phyloP scores from a whole-genome alignment of 2,113 vertebrate genomes.

The Mesembrinibis cayennensis region DNA sequence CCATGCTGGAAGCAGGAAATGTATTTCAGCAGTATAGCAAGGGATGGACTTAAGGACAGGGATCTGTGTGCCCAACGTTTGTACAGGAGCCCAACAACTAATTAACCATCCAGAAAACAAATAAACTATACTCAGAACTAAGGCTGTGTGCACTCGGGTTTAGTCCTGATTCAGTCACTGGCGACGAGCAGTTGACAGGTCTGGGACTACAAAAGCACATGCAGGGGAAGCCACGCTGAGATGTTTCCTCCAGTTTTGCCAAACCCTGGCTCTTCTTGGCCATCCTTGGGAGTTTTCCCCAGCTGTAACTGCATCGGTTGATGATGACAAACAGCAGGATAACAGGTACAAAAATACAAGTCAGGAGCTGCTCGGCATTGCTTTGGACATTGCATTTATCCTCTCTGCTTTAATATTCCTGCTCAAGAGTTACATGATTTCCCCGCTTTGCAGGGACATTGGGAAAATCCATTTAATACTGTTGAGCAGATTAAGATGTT shows the following conservation, averaged over 20 bases:
- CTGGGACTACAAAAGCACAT: not conserved
- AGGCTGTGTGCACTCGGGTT: accelerated
- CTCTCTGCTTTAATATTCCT: not conserved
- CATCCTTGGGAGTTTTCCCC: not conserved
- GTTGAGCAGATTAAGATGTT: slow-evolving; percentile 33
- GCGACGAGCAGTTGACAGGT: not conserved
- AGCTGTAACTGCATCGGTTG: not conserved
- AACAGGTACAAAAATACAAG: not conserved
- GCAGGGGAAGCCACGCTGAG: not conserved
- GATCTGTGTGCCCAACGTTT: not conserved
- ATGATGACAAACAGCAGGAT: not conserved
- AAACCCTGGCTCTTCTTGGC: not conserved
- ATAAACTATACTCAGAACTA: not conserved
- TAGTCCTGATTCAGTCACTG: not conserved
- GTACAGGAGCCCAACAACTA: not conserved
- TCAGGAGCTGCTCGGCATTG: not conserved
- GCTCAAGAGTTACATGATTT: slow-evolving; percentile 3
- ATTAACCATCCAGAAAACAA: not conserved
- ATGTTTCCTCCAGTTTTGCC: not conserved
- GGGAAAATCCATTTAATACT: slow-evolving; percentile 28
- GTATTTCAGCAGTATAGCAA: not conserved
- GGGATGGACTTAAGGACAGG: not conserved
- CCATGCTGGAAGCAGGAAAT: not conserved
- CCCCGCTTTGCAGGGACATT: not conserved
- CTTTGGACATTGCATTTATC: not conserved